Evolutionary conservation across 2,888 invertebrate species (phyloP).

Genomic region (Napeogenes inachia): DNA sequence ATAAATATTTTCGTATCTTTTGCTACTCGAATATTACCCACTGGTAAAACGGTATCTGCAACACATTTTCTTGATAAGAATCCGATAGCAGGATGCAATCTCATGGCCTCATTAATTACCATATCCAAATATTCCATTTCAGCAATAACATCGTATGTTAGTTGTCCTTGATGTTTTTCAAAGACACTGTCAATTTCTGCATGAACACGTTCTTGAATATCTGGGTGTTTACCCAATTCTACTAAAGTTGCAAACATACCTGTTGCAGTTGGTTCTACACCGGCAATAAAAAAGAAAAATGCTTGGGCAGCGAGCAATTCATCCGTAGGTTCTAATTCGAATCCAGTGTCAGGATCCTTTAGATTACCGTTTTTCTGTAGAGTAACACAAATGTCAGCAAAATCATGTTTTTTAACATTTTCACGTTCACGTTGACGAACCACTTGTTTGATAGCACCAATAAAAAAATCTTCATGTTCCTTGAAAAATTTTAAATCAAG

Average conservation of each 20-base stretch:
- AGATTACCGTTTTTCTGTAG: constrained; percentile 49
- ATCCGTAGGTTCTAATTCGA: constrained; percentile 50
- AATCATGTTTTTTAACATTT: constrained; percentile 48
- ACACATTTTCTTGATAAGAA: constrained; percentile 43
- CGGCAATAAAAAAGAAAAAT: constrained; percentile 60
- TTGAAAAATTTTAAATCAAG: constrained; percentile 44
- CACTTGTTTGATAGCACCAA: constrained; percentile 49
- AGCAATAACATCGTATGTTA: constrained; percentile 44
- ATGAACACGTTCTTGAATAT: constrained; percentile 46
- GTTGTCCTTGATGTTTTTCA: constrained; percentile 36
- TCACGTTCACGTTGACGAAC: constrained; percentile 45
- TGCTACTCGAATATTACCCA: constrained; percentile 50
- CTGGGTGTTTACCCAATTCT: constrained; percentile 51
- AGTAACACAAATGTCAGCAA: constrained; percentile 50
- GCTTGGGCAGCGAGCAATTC: constrained; percentile 54
- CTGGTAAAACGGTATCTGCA: constrained; percentile 46
- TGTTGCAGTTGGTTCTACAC: constrained; percentile 57
- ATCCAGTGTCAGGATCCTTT: constrained; percentile 43
- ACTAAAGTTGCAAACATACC: constrained; percentile 46
- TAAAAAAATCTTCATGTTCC: constrained; percentile 48
- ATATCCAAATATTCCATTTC: constrained; percentile 53
- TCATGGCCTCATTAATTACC: constrained; percentile 45
- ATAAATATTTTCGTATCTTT: constrained; percentile 48
- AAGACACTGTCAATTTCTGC: constrained; percentile 49
- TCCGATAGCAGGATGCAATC: constrained; percentile 52